Evolutionary conservation across 2,797 vertebrate genomes (phyloP), one percentile per base, ranked within the genome.

Genomic region (Protonibea diacanthus): DNA sequence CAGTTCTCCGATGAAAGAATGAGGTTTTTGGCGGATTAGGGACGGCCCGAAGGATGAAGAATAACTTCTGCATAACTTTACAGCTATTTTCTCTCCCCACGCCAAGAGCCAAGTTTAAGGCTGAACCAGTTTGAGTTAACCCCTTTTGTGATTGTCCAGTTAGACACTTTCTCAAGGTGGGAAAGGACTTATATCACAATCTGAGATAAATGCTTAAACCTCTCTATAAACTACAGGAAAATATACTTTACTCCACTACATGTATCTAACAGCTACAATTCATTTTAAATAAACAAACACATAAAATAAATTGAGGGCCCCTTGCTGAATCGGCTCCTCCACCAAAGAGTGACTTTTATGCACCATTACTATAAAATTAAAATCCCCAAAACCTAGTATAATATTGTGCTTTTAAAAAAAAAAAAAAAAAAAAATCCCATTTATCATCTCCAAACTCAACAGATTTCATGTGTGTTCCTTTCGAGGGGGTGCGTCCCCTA

Each of bases 31-130:
- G 93, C 83, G 94, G 95, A 96, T 96, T 96, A 96, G 95, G 95
- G 95, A 94, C 91, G 95, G 95, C 90, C 95, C 93, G 86, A 90
- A 88, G 94, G 94, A 96, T 93, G 92, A 90, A 96, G 94, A 96
- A 96, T 95, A 96, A 96, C 94, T 96, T 94, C 93, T 95, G 95
- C 95, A 96, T 95, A 96, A 95, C 95, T 96, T 96, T 95, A 94
- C 94, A 95, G 94, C 93, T 95, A 94, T 92, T 93, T 92, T 95
- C 92, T 93, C 89, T 92, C 92, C 91, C 76, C 82, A 89, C 85
- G 83, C 90, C 89, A 94, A 92, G 92, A 93, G 92, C 93, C 95
- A 93, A 94, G 91, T 95, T 94, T 92, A 94, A 86, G 84, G 85
- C 85, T 93, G 80, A 87, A 89, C 83, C 62, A 64, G 71, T 88